Conservation (phyloP, 2,888 invertebrate species). For the Tetheella fluctuosa region DNA sequence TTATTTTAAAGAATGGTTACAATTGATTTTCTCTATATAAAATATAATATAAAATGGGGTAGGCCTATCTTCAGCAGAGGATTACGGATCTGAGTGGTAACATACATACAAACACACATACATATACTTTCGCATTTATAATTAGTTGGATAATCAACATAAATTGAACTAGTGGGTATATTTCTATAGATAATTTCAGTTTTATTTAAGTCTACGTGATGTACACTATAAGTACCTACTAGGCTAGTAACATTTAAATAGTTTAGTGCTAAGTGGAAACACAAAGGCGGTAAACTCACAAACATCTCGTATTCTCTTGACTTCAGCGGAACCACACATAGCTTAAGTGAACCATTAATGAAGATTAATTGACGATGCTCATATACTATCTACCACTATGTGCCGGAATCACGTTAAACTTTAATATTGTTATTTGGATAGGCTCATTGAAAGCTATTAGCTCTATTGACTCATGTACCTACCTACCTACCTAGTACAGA, state of each 20-base stretch:
- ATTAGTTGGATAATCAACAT: too few species aligned
- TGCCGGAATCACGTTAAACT: slow-evolving; percentile 17
- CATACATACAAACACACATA: too few species aligned
- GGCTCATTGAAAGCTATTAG: not conserved
- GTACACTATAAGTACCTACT: slow-evolving; percentile 19
- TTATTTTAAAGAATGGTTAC: too few species aligned
- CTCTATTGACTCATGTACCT: not conserved
- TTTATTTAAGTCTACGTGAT: slow-evolving; percentile 15
- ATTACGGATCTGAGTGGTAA: too few species aligned
- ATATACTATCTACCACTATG: slow-evolving; percentile 40
- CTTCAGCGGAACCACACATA: slow-evolving; percentile 66
- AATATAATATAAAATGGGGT: too few species aligned
- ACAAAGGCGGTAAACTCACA: slow-evolving; percentile 48
- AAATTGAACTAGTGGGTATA: too few species aligned
- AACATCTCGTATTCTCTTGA: slow-evolving; percentile 50
- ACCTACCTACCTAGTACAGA: too few species aligned
- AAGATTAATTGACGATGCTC: slow-evolving; percentile 75
- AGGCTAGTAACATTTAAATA: slow-evolving; percentile 42
- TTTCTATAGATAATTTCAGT: slow-evolving; percentile 30
- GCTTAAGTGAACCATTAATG: slow-evolving; percentile 75
- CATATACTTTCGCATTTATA: too few species aligned
- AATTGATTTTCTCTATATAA: too few species aligned
- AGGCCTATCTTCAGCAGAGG: too few species aligned
- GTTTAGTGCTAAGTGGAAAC: slow-evolving; percentile 37
- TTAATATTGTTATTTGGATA: slow-evolving; percentile 6